Conservation (phyloP, 2,797 vertebrate species). For the Clarias platycephalus region DNA sequence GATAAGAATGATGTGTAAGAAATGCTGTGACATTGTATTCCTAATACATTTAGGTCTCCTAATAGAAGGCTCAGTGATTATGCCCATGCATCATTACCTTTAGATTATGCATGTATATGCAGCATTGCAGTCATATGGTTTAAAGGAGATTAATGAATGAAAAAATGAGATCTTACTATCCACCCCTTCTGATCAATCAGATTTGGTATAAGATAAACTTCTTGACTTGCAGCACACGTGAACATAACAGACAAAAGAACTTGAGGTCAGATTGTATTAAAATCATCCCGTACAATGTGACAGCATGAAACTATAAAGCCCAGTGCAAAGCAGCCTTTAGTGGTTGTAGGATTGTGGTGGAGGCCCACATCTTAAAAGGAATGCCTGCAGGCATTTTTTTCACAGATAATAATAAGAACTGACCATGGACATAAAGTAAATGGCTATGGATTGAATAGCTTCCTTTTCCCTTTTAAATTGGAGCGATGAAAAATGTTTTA, state of each 20-base stretch:
- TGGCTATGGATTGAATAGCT: neutral
- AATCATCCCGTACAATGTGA: neutral
- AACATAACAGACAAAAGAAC: neutral
- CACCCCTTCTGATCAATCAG: too few species aligned
- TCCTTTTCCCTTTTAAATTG: neutral
- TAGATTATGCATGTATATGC: neutral
- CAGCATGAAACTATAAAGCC: neutral
- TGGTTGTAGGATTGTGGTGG: neutral
- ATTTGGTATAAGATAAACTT: neutral
- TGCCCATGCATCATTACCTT: neutral
- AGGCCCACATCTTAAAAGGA: neutral
- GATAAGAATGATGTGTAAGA: too few species aligned
- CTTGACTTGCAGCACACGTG: neutral
- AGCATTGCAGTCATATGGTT: neutral
- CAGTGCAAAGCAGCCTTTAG: neutral
- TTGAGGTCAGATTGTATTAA: neutral
- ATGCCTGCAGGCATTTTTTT: neutral
- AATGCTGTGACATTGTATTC: too few species aligned
- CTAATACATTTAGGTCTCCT: too few species aligned
- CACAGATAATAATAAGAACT: neutral
- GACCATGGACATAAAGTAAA: neutral
- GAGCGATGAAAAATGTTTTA: neutral
- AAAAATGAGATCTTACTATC: neutral
- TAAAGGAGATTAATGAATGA: too few species aligned
- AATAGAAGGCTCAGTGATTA: neutral